These are phyloP conservation scores for Acholoe squamosa DNA, from an alignment of 2,888 invertebrate genomes.

Conservation along the genomic window DNA sequence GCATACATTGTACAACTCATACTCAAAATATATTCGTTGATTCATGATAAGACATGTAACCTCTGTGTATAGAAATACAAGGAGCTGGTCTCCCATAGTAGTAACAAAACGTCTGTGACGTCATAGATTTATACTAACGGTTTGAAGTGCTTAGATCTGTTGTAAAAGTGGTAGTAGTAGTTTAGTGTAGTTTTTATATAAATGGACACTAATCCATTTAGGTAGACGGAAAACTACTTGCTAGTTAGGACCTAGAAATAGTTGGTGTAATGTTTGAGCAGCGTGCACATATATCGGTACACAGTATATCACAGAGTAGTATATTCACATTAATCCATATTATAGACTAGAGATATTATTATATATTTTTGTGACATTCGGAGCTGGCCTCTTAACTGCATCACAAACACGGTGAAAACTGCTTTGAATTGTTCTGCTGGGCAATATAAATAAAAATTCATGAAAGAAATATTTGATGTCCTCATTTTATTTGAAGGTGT, in stretches of 20 bases:
- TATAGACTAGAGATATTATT: not conserved
- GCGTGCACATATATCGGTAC: no score
- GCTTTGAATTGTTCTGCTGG: slow-evolving; percentile 33
- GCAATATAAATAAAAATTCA: slow-evolving; percentile 23
- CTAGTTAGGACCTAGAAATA: not conserved
- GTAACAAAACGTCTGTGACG: not conserved
- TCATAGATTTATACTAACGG: not conserved
- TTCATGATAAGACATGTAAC: not conserved
- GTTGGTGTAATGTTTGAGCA: not conserved
- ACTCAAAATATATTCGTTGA: not conserved
- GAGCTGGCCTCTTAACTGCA: not conserved
- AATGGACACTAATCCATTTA: not conserved
- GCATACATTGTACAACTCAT: not conserved
- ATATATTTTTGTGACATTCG: not conserved
- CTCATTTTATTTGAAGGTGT: not conserved
- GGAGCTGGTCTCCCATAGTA: not conserved
- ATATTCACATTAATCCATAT: not conserved
- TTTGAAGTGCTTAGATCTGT: not conserved
- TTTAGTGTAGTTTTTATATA: not conserved
- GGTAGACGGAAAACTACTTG: not conserved
- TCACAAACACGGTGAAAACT: not conserved
- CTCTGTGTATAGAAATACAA: not conserved
- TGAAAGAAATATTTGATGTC: not conserved
- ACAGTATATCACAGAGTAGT: not conserved
- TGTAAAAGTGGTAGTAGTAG: not conserved